These are phyloP conservation scores for Craterocephalus amniculus DNA, from an alignment of 2,797 vertebrate genomes.

Conservation along the genomic window DNA sequence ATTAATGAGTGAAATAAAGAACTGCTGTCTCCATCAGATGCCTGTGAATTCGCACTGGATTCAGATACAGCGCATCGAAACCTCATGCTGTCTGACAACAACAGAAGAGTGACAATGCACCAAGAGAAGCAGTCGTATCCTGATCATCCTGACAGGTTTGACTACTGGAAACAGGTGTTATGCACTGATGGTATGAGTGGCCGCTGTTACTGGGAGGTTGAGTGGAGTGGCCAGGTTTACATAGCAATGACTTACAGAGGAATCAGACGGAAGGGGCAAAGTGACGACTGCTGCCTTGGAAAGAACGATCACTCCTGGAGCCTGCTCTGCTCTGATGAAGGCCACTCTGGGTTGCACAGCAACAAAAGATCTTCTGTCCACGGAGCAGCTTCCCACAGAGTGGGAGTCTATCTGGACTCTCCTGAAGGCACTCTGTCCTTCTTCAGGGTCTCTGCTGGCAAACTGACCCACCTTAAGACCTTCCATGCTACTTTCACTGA, in stretches of 20 bases:
- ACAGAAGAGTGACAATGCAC: background rate
- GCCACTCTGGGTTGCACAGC: constrained; percentile 16
- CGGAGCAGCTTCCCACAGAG: fast-evolving
- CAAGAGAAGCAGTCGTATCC: background rate
- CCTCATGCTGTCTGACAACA: too few relatives aligned
- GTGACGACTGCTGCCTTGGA: constrained; percentile 33
- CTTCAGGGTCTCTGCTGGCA: constrained; percentile 16
- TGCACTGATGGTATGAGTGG: background rate
- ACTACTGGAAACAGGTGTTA: background rate
- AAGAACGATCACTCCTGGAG: constrained; percentile 48
- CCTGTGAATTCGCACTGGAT: too few relatives aligned
- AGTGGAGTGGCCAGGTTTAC: too few relatives aligned
- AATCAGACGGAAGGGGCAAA: too few relatives aligned
- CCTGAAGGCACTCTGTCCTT: constrained; percentile 52
- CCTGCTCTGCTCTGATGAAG: constrained; percentile 22
- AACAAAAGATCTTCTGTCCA: fast-evolving
- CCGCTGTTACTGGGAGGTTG: too few relatives aligned
- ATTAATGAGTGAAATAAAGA: background rate
- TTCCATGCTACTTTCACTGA: constrained; percentile 43
- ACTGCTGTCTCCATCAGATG: background rate
- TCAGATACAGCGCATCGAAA: too few relatives aligned
- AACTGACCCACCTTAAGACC: constrained; percentile 47
- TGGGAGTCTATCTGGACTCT: constrained; percentile 57
- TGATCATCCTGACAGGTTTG: background rate
- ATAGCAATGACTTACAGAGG: background rate